phyloP scores from a whole-genome alignment of 1,140 invertebrate genomes.

The Papilio polyxenes region DNA sequence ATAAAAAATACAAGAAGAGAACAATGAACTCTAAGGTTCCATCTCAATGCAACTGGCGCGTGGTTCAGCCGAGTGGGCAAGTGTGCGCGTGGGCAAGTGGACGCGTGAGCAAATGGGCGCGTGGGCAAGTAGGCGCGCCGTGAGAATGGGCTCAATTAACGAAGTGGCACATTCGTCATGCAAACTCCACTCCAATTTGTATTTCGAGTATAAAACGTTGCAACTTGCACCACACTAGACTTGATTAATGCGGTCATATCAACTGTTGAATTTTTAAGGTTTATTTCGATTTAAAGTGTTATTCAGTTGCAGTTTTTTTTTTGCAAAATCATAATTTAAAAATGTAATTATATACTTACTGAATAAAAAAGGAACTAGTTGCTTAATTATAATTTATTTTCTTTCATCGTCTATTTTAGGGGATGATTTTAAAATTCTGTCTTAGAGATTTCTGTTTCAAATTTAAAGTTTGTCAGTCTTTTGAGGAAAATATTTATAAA shows the following conservation, averaged over 20 bases:
- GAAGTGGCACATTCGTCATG: conserved; percentile 36
- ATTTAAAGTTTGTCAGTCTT: too few relatives aligned
- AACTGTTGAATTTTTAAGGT: conserved; percentile 21
- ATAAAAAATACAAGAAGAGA: conserved; percentile 3
- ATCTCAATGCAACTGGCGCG: neutral
- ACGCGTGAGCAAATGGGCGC: neutral
- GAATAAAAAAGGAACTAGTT: neutral
- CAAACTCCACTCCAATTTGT: conserved; percentile 33
- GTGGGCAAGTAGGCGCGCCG: neutral
- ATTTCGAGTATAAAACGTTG: conserved; percentile 30
- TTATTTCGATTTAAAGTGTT: conserved; percentile 5
- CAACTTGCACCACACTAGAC: conserved; percentile 6
- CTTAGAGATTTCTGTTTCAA: too few relatives aligned
- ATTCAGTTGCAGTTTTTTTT: neutral
- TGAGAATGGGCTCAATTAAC: conserved; percentile 32
- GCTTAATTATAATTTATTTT: neutral
- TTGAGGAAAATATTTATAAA: too few relatives aligned
- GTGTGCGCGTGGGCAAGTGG: too few relatives aligned
- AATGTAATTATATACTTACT: neutral
- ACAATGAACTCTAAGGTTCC: neutral
- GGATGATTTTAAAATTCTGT: too few relatives aligned
- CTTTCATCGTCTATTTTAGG: too few relatives aligned
- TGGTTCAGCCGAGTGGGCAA: neutral
- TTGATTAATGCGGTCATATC: conserved; percentile 27
- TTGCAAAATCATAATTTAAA: neutral